Evolutionary conservation across 2,113 vertebrate genomes (phyloP).

Genomic region (Myotis brandtii): DNA sequence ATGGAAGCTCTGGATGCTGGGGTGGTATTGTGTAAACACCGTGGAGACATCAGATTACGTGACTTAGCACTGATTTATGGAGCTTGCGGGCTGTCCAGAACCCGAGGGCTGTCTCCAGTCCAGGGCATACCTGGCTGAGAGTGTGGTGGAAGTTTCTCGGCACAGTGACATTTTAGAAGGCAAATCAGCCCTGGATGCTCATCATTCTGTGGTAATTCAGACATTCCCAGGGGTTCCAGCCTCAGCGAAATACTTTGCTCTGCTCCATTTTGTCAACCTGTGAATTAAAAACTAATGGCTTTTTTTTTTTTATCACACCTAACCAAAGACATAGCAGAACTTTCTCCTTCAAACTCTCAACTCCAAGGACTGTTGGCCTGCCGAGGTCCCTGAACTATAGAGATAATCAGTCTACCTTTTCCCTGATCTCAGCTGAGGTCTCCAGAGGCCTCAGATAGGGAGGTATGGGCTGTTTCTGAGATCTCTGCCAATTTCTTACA

Average conservation of each 20-base stretch:
- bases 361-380: background rate
- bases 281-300: background rate
- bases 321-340: background rate
- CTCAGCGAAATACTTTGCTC: background rate
- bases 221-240: background rate
- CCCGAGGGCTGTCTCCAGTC: background rate
- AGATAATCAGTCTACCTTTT: background rate
- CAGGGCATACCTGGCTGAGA: constrained; percentile 12
- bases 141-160: background rate
- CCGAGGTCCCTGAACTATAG: background rate
- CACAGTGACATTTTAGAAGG: constrained; percentile 52
- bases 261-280: background rate
- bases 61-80: constrained; percentile 67
- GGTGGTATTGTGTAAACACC: constrained; percentile 41
- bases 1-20: constrained; percentile 38
- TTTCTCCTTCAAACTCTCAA: background rate
- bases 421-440: background rate
- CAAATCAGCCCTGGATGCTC: background rate
- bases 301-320: background rate
- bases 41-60: constrained; percentile 59
- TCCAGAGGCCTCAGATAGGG: background rate
- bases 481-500: background rate
- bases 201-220: background rate
- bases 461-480: background rate
- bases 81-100: background rate